phyloP scores from a whole-genome alignment of 2,797 vertebrate genomes.

The Manis pentadactyla region DNA sequence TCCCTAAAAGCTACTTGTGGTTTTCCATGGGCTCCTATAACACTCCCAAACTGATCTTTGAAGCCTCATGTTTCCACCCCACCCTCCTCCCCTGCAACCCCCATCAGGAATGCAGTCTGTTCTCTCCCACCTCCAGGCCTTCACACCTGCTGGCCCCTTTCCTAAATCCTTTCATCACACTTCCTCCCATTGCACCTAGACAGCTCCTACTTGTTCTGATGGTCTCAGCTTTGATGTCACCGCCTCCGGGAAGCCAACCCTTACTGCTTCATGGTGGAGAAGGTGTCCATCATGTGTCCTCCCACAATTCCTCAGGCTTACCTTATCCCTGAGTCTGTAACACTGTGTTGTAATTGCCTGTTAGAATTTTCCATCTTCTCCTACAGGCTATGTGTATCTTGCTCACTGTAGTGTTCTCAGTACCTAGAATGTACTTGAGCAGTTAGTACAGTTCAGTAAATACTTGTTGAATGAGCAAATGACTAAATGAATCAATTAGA shows the following conservation, averaged over 20 bases:
- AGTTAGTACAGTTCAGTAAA: neutral
- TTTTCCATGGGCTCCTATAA: neutral
- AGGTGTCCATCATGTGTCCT: neutral
- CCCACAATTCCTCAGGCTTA: neutral
- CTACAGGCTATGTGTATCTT: neutral
- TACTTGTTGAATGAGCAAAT: conserved; percentile 13
- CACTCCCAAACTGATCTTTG: neutral
- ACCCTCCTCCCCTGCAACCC: neutral
- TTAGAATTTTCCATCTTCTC: neutral
- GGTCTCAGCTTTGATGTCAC: neutral
- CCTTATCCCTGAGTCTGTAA: neutral
- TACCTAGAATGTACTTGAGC: neutral
- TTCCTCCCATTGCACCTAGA: neutral
- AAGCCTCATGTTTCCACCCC: neutral
- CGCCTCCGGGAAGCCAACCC: neutral
- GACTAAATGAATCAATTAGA: neutral
- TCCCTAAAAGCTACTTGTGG: neutral
- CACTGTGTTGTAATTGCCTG: neutral
- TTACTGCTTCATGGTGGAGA: neutral
- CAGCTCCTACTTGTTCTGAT: neutral
- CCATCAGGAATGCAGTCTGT: neutral
- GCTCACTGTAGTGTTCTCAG: neutral
- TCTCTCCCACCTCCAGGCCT: neutral
- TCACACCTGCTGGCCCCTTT: neutral
- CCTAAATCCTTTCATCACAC: neutral